A percentile compares a stretch with the other conserved stretches of the same genome.
phyloP scores from a whole-genome alignment of 2,888 invertebrate species.

The Malthinus flaveolus region DNA sequence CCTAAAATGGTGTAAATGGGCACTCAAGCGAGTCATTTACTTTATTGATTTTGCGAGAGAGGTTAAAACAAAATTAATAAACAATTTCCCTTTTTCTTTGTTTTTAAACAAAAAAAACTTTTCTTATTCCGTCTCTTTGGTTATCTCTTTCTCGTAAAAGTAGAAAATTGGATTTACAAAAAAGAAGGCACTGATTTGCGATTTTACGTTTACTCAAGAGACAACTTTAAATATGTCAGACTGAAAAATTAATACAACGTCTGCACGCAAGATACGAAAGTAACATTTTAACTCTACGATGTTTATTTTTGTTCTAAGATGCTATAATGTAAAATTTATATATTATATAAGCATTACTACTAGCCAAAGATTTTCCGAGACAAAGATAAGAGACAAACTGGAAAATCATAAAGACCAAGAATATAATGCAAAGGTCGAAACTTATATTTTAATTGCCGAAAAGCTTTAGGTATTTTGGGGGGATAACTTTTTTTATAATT shows the following conservation, averaged over 20 bases:
- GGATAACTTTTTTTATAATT: constrained; percentile 9
- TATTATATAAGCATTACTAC: constrained; percentile 16
- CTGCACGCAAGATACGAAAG: constrained; percentile 17
- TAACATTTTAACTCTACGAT: constrained; percentile 15
- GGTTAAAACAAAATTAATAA: constrained; percentile 1
- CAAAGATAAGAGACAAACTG: constrained; percentile 19
- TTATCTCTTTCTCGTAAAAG: constrained; percentile 8
- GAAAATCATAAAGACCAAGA: constrained; percentile 12
- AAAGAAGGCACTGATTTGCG: constrained; percentile 1
- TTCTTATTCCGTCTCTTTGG: constrained; percentile 1
- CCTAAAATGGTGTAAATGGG: neutral
- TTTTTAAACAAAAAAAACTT: no score
- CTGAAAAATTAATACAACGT: constrained; percentile 17
- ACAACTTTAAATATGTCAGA: constrained; percentile 11
- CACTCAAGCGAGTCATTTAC: constrained; percentile 15
- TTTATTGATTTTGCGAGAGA: constrained; percentile 15
- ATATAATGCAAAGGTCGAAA: constrained; percentile 11
- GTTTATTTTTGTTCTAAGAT: constrained; percentile 21
- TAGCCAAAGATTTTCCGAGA: constrained; percentile 20
- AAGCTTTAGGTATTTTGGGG: constrained; percentile 6
- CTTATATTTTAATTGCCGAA: constrained; percentile 7
- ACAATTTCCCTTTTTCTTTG: neutral
- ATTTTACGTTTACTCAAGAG: constrained; percentile 1
- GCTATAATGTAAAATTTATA: constrained; percentile 20
- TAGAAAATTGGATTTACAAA: constrained; percentile 4